Evolutionary conservation across 2,113 vertebrate species (phyloP).

Genomic region (Nothocercus nigrocapillus): DNA sequence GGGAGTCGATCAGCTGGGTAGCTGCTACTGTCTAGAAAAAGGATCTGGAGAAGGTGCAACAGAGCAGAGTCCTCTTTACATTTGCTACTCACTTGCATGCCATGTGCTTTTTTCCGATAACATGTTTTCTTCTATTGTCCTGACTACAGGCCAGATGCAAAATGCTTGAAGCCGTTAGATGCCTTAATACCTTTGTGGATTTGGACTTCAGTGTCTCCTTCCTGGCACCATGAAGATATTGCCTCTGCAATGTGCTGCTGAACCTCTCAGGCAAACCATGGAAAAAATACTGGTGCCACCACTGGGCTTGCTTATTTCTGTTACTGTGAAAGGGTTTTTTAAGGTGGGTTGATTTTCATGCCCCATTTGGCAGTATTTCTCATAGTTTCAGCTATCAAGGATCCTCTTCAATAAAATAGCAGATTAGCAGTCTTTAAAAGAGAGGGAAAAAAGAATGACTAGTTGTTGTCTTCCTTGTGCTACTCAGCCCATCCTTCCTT

Average conservation of each 20-base stretch:
- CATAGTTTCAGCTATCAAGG: neutral
- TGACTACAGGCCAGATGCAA: neutral
- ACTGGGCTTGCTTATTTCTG: neutral
- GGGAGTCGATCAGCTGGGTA: neutral
- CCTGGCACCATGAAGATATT: neutral
- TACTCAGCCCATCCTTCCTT: neutral
- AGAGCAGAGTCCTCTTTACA: accelerated
- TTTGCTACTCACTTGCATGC: neutral
- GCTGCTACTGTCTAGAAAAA: neutral
- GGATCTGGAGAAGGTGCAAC: neutral
- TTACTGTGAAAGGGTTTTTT: neutral
- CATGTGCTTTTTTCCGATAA: neutral
- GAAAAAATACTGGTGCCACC: neutral
- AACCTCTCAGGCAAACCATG: neutral
- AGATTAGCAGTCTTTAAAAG: neutral
- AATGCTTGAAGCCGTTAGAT: neutral
- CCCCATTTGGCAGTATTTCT: neutral
- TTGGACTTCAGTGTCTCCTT: neutral
- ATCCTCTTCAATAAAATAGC: neutral
- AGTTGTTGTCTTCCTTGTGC: neutral
- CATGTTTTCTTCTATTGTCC: accelerated
- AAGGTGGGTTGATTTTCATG: neutral
- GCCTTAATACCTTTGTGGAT: neutral
- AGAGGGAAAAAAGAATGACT: neutral
- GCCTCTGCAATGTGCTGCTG: neutral